A percentile compares a stretch with the other conserved stretches of the same genome.
Evolutionary conservation across 2,797 vertebrate genomes (phyloP).

Genomic region (Hypotaenidia philippensis): DNA sequence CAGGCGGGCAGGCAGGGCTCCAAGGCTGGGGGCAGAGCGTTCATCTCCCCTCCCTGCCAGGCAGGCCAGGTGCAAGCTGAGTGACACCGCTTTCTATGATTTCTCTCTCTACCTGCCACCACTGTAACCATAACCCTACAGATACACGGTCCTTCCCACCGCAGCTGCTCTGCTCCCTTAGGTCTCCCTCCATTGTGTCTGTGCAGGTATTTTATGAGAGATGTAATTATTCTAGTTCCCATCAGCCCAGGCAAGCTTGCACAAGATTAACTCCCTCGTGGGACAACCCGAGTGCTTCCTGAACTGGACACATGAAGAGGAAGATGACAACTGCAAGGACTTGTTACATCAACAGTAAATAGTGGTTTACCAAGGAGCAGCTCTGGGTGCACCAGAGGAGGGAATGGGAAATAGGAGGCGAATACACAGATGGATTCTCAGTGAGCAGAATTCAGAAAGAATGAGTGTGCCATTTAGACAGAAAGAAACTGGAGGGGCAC

Average conservation of each 20-base stretch:
- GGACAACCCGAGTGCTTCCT: background rate
- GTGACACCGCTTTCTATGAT: background rate
- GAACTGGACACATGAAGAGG: fast-evolving
- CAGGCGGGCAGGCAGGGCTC: background rate
- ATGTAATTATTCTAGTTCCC: background rate
- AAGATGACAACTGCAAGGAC: background rate
- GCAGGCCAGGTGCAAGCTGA: background rate
- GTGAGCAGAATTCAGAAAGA: background rate
- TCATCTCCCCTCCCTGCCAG: background rate
- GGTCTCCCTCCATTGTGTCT: background rate
- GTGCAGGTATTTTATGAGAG: background rate
- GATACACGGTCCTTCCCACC: slow-evolving; percentile 5
- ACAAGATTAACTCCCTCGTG: background rate
- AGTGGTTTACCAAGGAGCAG: background rate
- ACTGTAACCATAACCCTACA: background rate
- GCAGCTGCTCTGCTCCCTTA: background rate
- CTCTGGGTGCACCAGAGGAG: background rate
- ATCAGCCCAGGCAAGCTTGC: background rate
- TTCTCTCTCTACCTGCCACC: background rate
- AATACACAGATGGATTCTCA: background rate
- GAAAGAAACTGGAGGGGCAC: background rate
- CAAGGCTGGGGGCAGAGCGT: background rate
- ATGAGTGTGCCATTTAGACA: background rate
- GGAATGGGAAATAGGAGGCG: background rate
- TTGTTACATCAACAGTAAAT: background rate